Conservation (phyloP, 2,797 vertebrate species). For the Gymnopithys bicolor region DNA sequence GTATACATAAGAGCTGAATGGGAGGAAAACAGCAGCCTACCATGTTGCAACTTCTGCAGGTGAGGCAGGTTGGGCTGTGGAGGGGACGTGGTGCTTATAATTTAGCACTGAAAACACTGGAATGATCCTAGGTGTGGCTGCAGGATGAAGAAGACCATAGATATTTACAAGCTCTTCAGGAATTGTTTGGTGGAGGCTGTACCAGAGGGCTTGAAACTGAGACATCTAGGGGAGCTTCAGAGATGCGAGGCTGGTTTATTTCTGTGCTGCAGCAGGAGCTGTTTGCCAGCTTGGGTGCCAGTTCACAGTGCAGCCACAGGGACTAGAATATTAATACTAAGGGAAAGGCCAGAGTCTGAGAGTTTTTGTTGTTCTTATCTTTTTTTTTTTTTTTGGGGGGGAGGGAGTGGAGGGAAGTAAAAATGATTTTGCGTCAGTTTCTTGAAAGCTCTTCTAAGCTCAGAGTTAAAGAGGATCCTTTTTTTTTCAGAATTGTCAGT, state of each 20-base stretch:
- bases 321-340: not conserved
- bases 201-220: not conserved
- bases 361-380: not conserved
- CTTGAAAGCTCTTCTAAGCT: not conserved
- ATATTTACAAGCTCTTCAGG: slow-evolving; percentile 21
- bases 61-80: not conserved
- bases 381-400: not conserved
- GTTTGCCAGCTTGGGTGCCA: not conserved
- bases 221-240: not conserved
- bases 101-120: slow-evolving; percentile 1
- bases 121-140: not conserved
- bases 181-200: not conserved
- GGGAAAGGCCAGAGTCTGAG: not conserved
- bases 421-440: not conserved
- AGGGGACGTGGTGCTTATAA: not conserved
- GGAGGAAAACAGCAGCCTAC: not conserved
- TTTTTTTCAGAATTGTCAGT: not conserved
- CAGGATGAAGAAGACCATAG: slow-evolving; percentile 35
- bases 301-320: not conserved
- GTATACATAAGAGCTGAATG: not conserved
- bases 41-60: slow-evolving; percentile 20
- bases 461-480: not conserved
- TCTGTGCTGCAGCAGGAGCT: not conserved
- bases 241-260: not conserved
- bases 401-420: not conserved